Percentiles rank a stretch among this genome's conserved stretches.
These are phyloP conservation scores for Drosophila algonquin DNA, from an alignment of 2,888 invertebrate genomes.

Conservation along the genomic window DNA sequence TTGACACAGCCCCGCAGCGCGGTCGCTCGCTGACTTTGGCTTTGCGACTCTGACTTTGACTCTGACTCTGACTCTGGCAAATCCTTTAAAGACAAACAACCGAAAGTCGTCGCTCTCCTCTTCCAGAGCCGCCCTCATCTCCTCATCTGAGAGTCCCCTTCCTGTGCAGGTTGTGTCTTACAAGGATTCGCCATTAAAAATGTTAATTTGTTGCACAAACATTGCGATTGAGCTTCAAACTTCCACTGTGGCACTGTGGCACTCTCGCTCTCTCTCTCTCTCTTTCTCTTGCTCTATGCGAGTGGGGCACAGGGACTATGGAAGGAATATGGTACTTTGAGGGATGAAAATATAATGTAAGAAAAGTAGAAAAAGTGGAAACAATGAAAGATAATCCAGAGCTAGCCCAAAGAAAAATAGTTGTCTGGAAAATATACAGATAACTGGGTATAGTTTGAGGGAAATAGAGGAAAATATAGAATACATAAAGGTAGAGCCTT, in stretches of 20 bases:
- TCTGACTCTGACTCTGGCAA: slow-evolving; percentile 30
- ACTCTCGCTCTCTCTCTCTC: not conserved
- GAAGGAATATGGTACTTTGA: slow-evolving; percentile 1
- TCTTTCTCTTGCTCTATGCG: not conserved
- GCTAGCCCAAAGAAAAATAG: not conserved
- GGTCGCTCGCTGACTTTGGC: not conserved
- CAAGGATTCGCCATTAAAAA: slow-evolving; percentile 84
- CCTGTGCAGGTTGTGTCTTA: slow-evolving; percentile 55
- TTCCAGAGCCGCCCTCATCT: slow-evolving; percentile 1
- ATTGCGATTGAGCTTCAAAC: slow-evolving; percentile 56
- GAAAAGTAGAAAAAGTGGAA: not conserved
- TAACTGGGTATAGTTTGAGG: no score
- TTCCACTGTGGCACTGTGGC: slow-evolving; percentile 31
- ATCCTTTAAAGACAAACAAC: slow-evolving; percentile 68
- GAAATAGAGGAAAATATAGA: no score
- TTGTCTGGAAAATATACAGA: not conserved
- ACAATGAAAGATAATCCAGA: not conserved
- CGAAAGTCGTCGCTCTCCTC: slow-evolving; percentile 16
- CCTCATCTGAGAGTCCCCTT: slow-evolving; percentile 26
- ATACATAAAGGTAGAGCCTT: no score
- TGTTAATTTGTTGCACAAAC: slow-evolving; percentile 82
- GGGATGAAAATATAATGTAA: not conserved
- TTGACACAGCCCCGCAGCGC: slow-evolving; percentile 64
- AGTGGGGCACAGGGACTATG: slow-evolving; percentile 38
- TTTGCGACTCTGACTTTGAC: not conserved